Percentiles rank a stretch among this genome's conserved stretches.
phyloP scores from a whole-genome alignment of 64 coral and sea anemone species.

The Montipora efflorescens region DNA sequence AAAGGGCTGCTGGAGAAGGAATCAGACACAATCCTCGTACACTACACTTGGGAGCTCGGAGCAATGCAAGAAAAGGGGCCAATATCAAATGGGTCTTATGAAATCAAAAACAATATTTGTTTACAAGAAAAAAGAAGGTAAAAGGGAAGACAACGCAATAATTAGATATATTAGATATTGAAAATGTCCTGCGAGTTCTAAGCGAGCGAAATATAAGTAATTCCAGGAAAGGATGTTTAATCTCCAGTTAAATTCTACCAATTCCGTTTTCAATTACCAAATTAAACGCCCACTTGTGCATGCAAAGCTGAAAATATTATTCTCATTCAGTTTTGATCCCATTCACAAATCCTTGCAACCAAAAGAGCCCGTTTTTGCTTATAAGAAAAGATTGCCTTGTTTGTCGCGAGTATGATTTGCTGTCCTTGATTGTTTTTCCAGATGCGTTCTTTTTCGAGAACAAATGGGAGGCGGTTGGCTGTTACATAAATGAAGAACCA shows the following conservation, averaged over 20 bases:
- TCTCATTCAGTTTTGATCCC: too few relatives aligned
- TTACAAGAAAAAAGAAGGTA: conserved; percentile 13
- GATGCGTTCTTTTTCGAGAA: not conserved
- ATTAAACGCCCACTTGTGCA: too few relatives aligned
- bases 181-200: too few relatives aligned
- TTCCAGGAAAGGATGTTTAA: too few relatives aligned
- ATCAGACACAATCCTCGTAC: not conserved
- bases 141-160: not conserved
- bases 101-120: not conserved
- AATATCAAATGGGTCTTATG: not conserved
- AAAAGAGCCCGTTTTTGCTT: not conserved
- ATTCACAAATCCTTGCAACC: too few relatives aligned
- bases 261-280: too few relatives aligned
- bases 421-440: not conserved
- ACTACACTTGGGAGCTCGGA: not conserved
- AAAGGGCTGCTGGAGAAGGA: not conserved
- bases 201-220: too few relatives aligned
- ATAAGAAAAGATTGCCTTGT: too few relatives aligned
- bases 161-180: too few relatives aligned
- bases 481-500: not conserved
- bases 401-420: not conserved
- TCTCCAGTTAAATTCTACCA: too few relatives aligned
- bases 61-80: not conserved
- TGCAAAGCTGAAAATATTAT: too few relatives aligned
- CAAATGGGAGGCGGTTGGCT: not conserved